A percentile compares a stretch with the other conserved stretches of the same genome.
Evolutionary conservation across 2,113 vertebrate species (phyloP).

Genomic region (western clawed frog (Xenopus tropicalis)): UCB_Xtro_10.0 CM004446.2:92719001-92719500

Average conservation of each 20-base stretch:
- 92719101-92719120: no score
- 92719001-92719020: no score
- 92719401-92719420: conserved; percentile 17
- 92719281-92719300: conserved; percentile 5
- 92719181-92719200: no score
- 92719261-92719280: neutral
- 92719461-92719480: conserved; percentile 11
- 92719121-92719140: no score
- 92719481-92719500: conserved; percentile 19
- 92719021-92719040: no score
- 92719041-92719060: no score
- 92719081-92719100: no score
- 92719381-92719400: conserved; percentile 22
- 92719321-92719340: conserved; percentile 10
- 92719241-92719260: neutral
- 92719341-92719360: conserved; percentile 1
- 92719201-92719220: neutral
- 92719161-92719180: no score
- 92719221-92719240: neutral
- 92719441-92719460: neutral
- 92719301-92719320: conserved; percentile 8
- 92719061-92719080: no score
- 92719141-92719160: no score
- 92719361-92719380: conserved; percentile 18
- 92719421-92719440: conserved; percentile 11